Evolutionary conservation across 2,113 vertebrate genomes (phyloP), one percentile per base, ranked within the genome.

Genomic region (Alectura lathami): DNA sequence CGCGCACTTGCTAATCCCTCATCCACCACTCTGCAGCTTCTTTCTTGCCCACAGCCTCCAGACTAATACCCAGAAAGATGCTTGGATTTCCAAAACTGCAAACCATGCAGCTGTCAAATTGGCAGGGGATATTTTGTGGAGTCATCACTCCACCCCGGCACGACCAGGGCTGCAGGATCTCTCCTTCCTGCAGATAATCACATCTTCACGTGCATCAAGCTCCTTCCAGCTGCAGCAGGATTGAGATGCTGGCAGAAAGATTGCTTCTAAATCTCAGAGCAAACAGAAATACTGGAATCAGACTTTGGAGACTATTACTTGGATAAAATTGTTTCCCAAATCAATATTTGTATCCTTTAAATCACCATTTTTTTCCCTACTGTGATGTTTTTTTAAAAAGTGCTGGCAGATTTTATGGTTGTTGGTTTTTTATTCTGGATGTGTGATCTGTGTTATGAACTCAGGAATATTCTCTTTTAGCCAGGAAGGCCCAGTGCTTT

Each of bases 21-120:
- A 88, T 67, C 88, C 77, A 68, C 83, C 0, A 36, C 88, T 94
- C 89, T 88, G 72, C 89, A 88, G 85, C 85, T 88, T 86, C 93
- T 96, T 94, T 94, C 88, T 84, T 83, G 42, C 83, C 81, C 38
- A 17, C 78, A 95, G 88, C 90, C 85, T 94, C 91, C 87, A 84
- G 75, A 70, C 64, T 97, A 96, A 97, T 96, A 96, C 91, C 89
- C 91, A 87, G 89, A 95, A 94, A 94, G 96, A 96, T 94, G 89
- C 89, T 83, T 64, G 94, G 92, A 91, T 96, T 96, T 96, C 96
- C 16, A 10, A 96, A 97, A 96, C 60, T 96, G 91, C 89, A 91
- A 76, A 73, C 72, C 42, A 66, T 1, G 88, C 96, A 96, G 67
- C 81, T 88, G 66, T 92, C 83, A 93, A 77, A 92, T 59, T 82